Evolutionary conservation across 2,888 invertebrate genomes (phyloP), one percentile per base, ranked within the genome.

Genomic region (Litoditis marina): DNA sequence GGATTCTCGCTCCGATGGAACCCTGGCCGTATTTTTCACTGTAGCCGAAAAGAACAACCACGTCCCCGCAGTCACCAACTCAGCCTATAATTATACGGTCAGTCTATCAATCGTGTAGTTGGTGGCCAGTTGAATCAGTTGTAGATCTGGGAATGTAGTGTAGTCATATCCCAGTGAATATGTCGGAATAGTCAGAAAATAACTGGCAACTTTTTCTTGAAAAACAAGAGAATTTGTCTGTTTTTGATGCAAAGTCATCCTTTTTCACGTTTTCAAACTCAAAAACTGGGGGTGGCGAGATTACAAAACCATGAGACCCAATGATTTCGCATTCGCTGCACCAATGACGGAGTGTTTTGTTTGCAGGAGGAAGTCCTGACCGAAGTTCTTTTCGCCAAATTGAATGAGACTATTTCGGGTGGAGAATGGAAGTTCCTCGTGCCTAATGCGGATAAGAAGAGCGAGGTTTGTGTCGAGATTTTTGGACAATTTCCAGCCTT

Each of bases 61-160:
- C 25, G 50, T 34, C 1, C 50, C 59, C 27, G 32, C 50, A 0
- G 34, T 32, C 2, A 59, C 59, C 2, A 51, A 28, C 19, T 34
- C 50, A 16, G 22, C n/a, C 27, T 69, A 66, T 39, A 58, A 70
- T 42, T 57, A 49, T 22, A 52, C 65, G 2, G 44, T 58, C 28
- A 30, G 30, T 2, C 52, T 32, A n/a, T n/a, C n/a, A n/a, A n/a
- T n/a, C n/a, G n/a, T n/a, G n/a, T n/a, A n/a, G n/a, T n/a, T n/a
- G n/a, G n/a, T n/a, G n/a, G n/a, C n/a, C n/a, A n/a, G n/a, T n/a
- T n/a, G n/a, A n/a, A n/a, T n/a, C n/a, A n/a, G n/a, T n/a, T n/a
- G n/a, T n/a, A n/a, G n/a, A n/a, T n/a, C n/a, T n/a, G n/a, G n/a
- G n/a, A n/a, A n/a, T n/a, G n/a, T n/a, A n/a, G n/a, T n/a, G n/a